Evolutionary conservation across 2,113 vertebrate genomes (phyloP), one percentile per base, ranked within the genome.

Genomic region (Athene cunicularia): DNA sequence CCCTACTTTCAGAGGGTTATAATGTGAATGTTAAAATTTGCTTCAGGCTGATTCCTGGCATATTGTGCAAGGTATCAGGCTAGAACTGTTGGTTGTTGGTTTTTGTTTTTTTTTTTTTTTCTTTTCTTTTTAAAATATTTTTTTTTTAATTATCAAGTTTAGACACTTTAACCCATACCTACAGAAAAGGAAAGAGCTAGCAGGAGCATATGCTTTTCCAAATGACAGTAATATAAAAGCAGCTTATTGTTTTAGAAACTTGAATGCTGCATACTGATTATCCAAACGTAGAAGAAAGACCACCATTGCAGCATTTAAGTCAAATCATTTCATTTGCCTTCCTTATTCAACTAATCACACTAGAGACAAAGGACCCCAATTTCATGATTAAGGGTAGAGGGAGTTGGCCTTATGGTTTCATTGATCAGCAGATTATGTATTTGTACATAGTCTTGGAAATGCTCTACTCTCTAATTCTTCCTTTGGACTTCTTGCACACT

Each of bases 1-100:
- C 79, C 86, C 96, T 95, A 83, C 90, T 93, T 98, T 96, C 97
- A 97, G 79, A 98, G 84, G 90, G 94, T 86, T 96, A 95, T 86
- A 92, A 93, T 15, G 23, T 70, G 96, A 96, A 97, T 55, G 55
- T 89, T 96, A 96, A 97, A 97, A 97, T 95, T 93, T 90, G 91
- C 96, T 97, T 81, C 76, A 96, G 94, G 94, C 90, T 97, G 93
- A 98, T 87, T 96, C 74, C 91, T 95, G 89, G 95, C 92, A 89
- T 95, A 85, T 33, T 88, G 63, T 81, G 39, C 88, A 97, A 96
- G 83, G 86, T 97, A 96, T 82, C 53, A 86, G 53, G 41, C 47
- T 70, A 81, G 68, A 83, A 91, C 27, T 86, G 71, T 64, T 18
- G 6, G 23, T 14, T 30, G 41, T 63, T 24, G 4, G 5, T 0